Evolutionary conservation across 2,888 invertebrate genomes (phyloP).

Genomic region (Conomelus anceps): DNA sequence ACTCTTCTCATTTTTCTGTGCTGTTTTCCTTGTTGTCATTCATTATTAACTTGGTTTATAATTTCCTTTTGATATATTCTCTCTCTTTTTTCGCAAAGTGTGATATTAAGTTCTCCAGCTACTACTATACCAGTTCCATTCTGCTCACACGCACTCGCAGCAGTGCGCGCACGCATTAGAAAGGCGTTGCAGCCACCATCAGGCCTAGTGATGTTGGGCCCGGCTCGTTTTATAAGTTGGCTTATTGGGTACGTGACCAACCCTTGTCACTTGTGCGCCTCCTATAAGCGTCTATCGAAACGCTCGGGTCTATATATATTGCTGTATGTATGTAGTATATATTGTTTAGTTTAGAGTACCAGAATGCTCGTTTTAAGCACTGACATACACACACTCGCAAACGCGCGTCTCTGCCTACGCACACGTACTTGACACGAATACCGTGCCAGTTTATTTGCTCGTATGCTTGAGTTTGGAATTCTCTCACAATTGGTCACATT

Average conservation of each 20-base stretch:
- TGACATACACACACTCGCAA: background rate
- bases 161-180: background rate
- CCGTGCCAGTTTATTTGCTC: background rate
- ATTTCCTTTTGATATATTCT: too few relatives aligned
- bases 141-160: background rate
- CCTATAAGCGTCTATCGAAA: background rate
- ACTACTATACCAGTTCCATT: background rate
- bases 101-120: background rate
- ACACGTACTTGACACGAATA: background rate
- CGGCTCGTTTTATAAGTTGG: background rate
- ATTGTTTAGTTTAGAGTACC: background rate
- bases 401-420: background rate
- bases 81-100: too few relatives aligned
- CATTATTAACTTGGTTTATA: too few relatives aligned
- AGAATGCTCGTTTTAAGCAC: too few relatives aligned
- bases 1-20: too few relatives aligned
- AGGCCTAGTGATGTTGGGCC: background rate
- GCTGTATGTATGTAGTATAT: too few relatives aligned
- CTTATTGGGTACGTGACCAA: background rate
- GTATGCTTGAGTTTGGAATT: background rate
- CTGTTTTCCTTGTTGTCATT: too few relatives aligned
- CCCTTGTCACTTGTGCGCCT: background rate
- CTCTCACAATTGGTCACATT: background rate
- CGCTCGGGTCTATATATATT: too few relatives aligned
- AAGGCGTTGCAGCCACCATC: background rate